Conservation (phyloP, 2,113 vertebrate genomes). For the Drymodes brunneopygia region DNA sequence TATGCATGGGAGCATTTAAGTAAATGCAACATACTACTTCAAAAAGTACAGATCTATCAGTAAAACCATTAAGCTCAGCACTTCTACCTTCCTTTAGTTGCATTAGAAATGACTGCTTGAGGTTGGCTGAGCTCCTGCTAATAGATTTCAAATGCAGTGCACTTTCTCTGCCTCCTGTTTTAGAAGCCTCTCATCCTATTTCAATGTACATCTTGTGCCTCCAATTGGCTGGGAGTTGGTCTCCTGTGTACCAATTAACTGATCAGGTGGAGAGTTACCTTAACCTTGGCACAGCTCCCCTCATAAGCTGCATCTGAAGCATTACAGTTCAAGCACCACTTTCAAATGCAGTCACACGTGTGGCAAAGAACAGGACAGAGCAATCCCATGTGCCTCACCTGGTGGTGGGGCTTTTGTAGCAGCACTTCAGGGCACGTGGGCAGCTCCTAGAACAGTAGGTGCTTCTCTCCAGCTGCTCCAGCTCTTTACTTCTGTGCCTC, state of each 20-base stretch:
- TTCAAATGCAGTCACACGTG: fast-evolving
- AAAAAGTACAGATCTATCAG: not conserved
- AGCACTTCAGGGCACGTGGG: not conserved
- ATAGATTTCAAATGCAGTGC: not conserved
- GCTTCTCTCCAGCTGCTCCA: not conserved
- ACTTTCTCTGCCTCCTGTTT: not conserved
- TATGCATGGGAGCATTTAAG: not conserved
- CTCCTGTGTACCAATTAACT: not conserved
- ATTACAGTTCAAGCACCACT: not conserved
- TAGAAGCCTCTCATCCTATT: not conserved
- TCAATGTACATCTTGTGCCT: not conserved
- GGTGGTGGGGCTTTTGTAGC: not conserved
- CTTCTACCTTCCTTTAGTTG: constrained; percentile 11
- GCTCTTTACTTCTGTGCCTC: not conserved
- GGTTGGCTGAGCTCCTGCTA: not conserved
- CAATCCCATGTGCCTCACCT: fast-evolving
- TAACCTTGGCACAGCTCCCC: not conserved
- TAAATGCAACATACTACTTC: not conserved
- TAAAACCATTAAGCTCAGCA: constrained; percentile 16
- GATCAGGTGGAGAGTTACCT: not conserved
- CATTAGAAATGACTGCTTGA: constrained; percentile 16
- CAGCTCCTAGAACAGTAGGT: not conserved
- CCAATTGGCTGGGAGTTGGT: not conserved
- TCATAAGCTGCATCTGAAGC: not conserved
- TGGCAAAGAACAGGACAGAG: not conserved